A percentile compares a stretch with the other conserved stretches of the same genome.
phyloP scores from a whole-genome alignment of 1,140 invertebrate species.

The Lucilia cuprina region DNA sequence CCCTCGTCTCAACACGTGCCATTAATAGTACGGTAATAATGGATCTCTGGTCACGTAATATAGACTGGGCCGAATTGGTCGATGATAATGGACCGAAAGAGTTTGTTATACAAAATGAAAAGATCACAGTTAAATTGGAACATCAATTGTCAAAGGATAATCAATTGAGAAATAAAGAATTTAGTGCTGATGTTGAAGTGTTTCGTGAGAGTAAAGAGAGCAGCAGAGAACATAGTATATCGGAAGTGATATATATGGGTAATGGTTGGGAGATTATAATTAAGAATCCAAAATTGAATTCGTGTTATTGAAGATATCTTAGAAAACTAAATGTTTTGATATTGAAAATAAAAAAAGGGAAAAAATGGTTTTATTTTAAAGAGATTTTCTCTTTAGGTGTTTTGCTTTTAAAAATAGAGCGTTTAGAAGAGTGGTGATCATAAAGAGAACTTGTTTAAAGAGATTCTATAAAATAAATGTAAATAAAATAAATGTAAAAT shows the following conservation, averaged over 20 bases:
- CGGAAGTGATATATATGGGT: neutral
- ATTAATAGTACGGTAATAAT: neutral
- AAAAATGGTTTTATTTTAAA: too few species aligned
- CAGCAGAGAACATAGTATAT: neutral
- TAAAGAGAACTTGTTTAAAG: too few species aligned
- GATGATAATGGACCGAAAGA: neutral
- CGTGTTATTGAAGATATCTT: neutral
- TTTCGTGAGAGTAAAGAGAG: neutral
- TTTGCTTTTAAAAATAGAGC: too few species aligned
- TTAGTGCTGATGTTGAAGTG: neutral
- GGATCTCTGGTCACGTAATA: neutral
- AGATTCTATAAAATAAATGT: too few species aligned
- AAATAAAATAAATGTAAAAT: too few species aligned
- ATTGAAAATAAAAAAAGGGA: neutral
- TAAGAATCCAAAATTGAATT: neutral
- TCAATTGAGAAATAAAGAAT: neutral
- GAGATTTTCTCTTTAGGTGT: too few species aligned
- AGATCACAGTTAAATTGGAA: neutral
- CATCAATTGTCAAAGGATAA: neutral
- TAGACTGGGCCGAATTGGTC: neutral
- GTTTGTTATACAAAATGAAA: neutral
- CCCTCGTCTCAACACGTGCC: neutral
- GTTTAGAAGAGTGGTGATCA: too few species aligned
- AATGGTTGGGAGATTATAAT: neutral
- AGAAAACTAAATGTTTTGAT: neutral